Conservation (phyloP, 2,113 vertebrate species). For the Heloderma charlesbogerti region DNA sequence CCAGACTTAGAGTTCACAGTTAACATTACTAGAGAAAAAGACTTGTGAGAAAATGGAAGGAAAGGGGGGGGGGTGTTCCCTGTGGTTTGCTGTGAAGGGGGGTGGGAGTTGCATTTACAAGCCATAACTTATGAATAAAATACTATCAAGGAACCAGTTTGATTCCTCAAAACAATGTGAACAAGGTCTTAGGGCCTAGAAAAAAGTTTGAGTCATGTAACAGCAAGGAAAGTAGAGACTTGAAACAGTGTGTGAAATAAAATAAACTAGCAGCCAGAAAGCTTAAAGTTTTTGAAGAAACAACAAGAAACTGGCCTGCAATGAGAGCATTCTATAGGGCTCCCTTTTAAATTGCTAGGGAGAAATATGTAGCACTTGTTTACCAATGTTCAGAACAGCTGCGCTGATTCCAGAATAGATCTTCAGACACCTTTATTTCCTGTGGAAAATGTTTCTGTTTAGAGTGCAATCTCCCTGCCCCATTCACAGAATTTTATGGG, state of each 20-base stretch:
- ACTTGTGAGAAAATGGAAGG: no score
- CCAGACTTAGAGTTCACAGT: no score
- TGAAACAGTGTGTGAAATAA: not conserved
- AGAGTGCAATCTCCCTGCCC: no score
- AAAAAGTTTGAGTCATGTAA: not conserved
- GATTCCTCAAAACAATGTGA: not conserved
- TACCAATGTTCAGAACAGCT: not conserved
- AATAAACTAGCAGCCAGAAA: not conserved
- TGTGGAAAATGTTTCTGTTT: not conserved
- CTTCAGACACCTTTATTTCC: not conserved
- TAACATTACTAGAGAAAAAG: no score
- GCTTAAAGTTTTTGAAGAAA: not conserved
- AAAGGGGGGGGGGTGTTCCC: no score
- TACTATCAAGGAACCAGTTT: not conserved
- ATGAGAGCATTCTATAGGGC: not conserved
- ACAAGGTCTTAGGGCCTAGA: not conserved
- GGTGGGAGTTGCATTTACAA: no score
- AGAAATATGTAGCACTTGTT: not conserved
- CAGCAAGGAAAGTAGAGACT: not conserved
- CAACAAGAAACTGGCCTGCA: not conserved
- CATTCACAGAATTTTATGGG: no score
- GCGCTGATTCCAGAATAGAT: not conserved
- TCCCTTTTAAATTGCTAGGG: not conserved
- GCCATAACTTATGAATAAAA: no score
- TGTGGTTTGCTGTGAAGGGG: no score